phyloP scores from a whole-genome alignment of 2,113 vertebrate species.

The Catharus minimus region DNA sequence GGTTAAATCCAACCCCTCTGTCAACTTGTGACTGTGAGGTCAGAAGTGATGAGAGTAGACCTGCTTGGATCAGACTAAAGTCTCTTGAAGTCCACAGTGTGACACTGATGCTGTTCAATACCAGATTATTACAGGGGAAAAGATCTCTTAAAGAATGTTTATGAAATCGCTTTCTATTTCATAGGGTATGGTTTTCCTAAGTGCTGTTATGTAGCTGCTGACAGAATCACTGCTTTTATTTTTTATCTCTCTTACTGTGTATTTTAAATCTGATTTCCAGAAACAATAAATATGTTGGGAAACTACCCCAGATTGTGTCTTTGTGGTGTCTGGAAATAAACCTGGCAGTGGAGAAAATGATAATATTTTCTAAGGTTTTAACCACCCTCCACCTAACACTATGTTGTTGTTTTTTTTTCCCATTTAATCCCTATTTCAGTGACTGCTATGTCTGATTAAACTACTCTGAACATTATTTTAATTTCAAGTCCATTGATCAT shows the following conservation, averaged over 20 bases:
- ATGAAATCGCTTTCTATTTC: background rate
- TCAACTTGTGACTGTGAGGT: background rate
- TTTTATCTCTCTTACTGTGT: background rate
- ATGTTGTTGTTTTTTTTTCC: background rate
- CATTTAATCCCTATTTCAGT: background rate
- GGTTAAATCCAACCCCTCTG: background rate
- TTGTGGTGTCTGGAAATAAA: conserved; percentile 2
- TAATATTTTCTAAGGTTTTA: background rate
- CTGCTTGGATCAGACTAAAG: background rate
- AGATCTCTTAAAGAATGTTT: background rate
- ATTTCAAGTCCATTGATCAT: background rate
- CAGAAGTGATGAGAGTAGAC: background rate
- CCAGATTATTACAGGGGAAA: background rate
- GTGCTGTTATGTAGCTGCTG: background rate
- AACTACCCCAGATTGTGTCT: background rate
- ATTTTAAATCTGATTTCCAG: conserved; percentile 6
- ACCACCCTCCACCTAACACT: background rate
- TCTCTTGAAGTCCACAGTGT: background rate
- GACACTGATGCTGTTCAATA: background rate
- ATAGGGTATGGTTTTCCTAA: background rate
- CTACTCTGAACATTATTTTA: background rate
- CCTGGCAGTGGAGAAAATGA: background rate
- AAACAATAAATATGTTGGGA: conserved; percentile 18
- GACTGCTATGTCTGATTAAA: background rate
- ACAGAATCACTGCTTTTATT: background rate